Base-by-base conservation (phyloP, 2,113 vertebrate genomes). In the Tragelaphus imberbis region DNA sequence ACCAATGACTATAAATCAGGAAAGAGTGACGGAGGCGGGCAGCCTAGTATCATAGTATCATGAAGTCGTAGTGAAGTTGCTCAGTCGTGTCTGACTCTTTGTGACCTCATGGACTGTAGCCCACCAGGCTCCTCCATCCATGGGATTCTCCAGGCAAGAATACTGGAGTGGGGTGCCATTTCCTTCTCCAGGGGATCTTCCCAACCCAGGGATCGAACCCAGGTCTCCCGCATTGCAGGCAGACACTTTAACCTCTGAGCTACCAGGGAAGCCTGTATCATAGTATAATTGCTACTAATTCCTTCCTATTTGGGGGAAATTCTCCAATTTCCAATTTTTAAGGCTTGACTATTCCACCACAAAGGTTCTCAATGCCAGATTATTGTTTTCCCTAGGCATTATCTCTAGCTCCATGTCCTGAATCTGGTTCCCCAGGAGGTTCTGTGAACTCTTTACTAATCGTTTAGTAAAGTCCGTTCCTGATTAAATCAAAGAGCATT, bases 401-500 rank as follows among this genome's bases (percentile, higher is more conserved):
- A 84, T 56, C 19, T 85, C 55, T 56, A 95, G 44, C 15, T 86
- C 30, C 53, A 53, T 19, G 59, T 47, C 75, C 47, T 88, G 40
- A 93, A 90, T 94, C 92, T 49, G n/a, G 25, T 82, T 81, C 21
- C 53, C 68, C 58, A 55, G 85, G 53, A 71, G 88, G 88, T 59
- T 92, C 84, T 80, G 30, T 86, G 82, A 96, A 30, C 58, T 33
- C 49, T 56, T 92, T 56, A 55, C 49, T 59, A 88, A 51, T 28
- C 33, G 91, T 91, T 95, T 84, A 97, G 94, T 84, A 91, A 96
- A 84, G 61, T n/a, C 33, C 33, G 89, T 75, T 96, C 91, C 75
- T 75, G 58, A 87, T 92, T 90, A 95, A 90, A 90, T 92, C 51
- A 65, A 44, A 6, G 63, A 49, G 36, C 55, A 47, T 36, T 79